A percentile compares a stretch with the other conserved stretches of the same genome.
These are phyloP conservation scores for Ostrea denselamellosa DNA, from an alignment of 1,140 invertebrate genomes.

Conservation along the genomic window DNA sequence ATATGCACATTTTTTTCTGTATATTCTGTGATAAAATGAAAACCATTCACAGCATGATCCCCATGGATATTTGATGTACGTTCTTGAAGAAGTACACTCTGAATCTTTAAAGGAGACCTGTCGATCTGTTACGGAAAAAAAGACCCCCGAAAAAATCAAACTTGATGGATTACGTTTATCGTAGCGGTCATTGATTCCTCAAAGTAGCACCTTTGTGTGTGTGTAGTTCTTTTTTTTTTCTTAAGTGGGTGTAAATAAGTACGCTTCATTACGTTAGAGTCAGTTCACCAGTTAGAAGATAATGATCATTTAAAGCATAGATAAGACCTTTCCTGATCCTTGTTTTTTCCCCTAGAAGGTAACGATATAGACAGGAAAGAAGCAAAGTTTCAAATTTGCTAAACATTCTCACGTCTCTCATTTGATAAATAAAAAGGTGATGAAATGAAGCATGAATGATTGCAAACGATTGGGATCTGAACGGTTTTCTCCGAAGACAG, in stretches of 20 bases:
- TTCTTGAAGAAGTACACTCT: too few relatives aligned
- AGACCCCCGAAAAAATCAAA: neutral
- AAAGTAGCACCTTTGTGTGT: constrained; percentile 1
- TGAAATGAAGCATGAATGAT: constrained; percentile 24
- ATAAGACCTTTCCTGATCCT: neutral
- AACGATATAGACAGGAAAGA: neutral
- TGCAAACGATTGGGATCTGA: constrained; percentile 17
- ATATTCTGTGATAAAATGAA: too few relatives aligned
- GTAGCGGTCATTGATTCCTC: constrained; percentile 4
- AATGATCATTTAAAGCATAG: neutral
- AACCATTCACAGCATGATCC: too few relatives aligned
- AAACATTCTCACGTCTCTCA: constrained; percentile 12
- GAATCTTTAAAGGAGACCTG: too few relatives aligned
- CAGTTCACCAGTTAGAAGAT: neutral
- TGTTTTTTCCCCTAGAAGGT: neutral
- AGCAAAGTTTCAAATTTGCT: neutral
- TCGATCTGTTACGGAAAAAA: neutral
- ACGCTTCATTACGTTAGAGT: neutral
- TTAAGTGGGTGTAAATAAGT: neutral
- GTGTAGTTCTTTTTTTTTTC: too few relatives aligned
- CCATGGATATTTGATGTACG: too few relatives aligned
- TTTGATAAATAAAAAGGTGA: constrained; percentile 37
- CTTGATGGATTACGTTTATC: neutral
- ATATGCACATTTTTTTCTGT: too few relatives aligned
- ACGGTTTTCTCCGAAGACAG: neutral